Percentiles rank a stretch among this genome's conserved stretches.
Evolutionary conservation across 2,113 vertebrate genomes (phyloP).

Genomic region (Cyanistes caeruleus): DNA sequence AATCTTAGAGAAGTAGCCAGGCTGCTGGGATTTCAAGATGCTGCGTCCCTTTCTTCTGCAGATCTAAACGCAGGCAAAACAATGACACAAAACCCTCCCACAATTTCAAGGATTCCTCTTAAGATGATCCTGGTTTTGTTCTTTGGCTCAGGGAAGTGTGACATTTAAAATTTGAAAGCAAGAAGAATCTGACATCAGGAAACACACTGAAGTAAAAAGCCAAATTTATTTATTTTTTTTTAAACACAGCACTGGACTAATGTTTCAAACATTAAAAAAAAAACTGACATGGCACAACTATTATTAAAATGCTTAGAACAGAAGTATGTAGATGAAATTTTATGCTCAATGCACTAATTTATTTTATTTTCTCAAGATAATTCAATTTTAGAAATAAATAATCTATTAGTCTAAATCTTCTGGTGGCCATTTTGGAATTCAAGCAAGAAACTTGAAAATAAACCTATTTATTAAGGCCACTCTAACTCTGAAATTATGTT

Average conservation of each 20-base stretch:
- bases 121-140: slow-evolving; percentile 26
- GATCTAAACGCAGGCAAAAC: slow-evolving; percentile 45
- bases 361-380: not conserved
- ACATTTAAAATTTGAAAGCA: slow-evolving; percentile 15
- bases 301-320: not conserved
- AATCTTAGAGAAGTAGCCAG: slow-evolving; percentile 67
- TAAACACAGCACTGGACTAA: not conserved
- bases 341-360: not conserved
- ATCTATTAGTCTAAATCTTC: not conserved
- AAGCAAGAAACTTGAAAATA: not conserved
- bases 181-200: not conserved
- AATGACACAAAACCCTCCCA: slow-evolving; percentile 27
- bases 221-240: not conserved
- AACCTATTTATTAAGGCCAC: not conserved
- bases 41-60: slow-evolving; percentile 18
- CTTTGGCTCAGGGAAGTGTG: not conserved
- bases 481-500: not conserved
- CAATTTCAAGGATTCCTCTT: slow-evolving; percentile 29
- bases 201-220: not conserved
- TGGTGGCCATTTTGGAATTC: not conserved
- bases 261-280: not conserved
- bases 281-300: not conserved
- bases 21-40: slow-evolving; percentile 48
- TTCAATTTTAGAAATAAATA: not conserved
- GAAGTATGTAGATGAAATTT: not conserved